Evolutionary conservation across 2,797 vertebrate genomes (phyloP).

Genomic region (Valencia hispanica): DNA sequence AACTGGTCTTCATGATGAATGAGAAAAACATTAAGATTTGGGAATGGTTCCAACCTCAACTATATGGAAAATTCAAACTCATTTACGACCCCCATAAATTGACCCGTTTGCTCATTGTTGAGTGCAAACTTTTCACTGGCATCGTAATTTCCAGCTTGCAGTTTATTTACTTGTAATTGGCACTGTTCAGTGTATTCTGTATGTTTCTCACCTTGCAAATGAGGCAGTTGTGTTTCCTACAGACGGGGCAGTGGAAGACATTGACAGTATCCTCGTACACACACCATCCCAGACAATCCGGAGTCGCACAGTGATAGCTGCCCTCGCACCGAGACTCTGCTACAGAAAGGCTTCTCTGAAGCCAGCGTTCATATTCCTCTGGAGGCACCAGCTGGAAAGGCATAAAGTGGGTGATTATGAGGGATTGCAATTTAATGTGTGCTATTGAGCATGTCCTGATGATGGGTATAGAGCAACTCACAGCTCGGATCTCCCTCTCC

Average conservation of each 20-base stretch:
- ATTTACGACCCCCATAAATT: neutral
- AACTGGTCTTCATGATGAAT: no score
- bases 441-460: neutral
- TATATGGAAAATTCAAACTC: neutral
- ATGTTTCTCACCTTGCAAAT: slow-evolving; percentile 83
- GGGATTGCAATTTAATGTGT: neutral
- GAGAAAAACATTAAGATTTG: no score
- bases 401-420: neutral
- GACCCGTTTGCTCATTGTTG: neutral
- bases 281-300: slow-evolving; percentile 89
- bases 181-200: neutral
- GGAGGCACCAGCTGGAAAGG: slow-evolving; percentile 80
- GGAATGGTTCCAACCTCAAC: no score
- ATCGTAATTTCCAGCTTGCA: neutral
- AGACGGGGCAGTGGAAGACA: slow-evolving; percentile 87
- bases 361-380: slow-evolving; percentile 87
- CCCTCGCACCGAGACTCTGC: slow-evolving; percentile 88
- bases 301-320: slow-evolving; percentile 88
- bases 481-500: slow-evolving; percentile 88
- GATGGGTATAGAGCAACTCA: slow-evolving; percentile 65
- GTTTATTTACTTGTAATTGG: neutral
- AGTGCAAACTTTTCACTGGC: neutral
- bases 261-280: slow-evolving; percentile 87
- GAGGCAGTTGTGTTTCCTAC: slow-evolving; percentile 87
- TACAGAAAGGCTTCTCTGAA: slow-evolving; percentile 85